phyloP scores from a whole-genome alignment of 2,888 invertebrate species.

The Aphodius sticticus region DNA sequence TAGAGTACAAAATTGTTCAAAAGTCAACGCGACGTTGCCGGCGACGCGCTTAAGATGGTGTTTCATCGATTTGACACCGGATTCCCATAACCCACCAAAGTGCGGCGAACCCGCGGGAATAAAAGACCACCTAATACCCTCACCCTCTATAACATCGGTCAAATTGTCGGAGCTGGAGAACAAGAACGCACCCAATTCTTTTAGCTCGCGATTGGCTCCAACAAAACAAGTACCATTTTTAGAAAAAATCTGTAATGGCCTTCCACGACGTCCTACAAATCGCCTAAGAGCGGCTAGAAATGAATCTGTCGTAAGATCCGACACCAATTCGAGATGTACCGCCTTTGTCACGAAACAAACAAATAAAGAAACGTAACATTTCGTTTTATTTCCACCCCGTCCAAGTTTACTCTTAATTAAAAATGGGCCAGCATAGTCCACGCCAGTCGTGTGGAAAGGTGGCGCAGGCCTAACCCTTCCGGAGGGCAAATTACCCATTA shows the following conservation, averaged over 20 bases:
- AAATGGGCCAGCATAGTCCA: conserved; percentile 47
- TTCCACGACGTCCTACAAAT: conserved; percentile 49
- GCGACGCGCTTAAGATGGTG: background rate
- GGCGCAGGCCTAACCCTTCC: conserved; percentile 24
- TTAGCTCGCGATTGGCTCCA: conserved; percentile 43
- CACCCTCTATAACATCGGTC: background rate
- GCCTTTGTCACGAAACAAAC: conserved; percentile 48
- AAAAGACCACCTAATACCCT: conserved; percentile 11
- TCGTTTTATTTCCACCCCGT: conserved; percentile 38
- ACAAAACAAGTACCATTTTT: conserved; percentile 54
- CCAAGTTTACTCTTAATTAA: conserved; percentile 37
- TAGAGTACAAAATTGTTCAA: background rate
- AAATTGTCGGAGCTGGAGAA: background rate
- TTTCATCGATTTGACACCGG: conserved; percentile 11
- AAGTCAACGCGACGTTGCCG: background rate
- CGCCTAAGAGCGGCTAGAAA: conserved; percentile 50
- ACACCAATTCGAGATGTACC: conserved; percentile 50
- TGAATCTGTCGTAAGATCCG: conserved; percentile 46
- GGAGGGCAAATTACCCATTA: conserved; percentile 40
- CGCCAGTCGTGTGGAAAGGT: conserved; percentile 38
- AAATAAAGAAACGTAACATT: conserved; percentile 47
- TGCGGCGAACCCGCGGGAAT: conserved; percentile 50
- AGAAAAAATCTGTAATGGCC: conserved; percentile 46
- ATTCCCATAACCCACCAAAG: conserved; percentile 28
- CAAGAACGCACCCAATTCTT: background rate